Base-by-base conservation (phyloP, 1,140 invertebrate genomes). In the Fragariocoptes setiger region DNA sequence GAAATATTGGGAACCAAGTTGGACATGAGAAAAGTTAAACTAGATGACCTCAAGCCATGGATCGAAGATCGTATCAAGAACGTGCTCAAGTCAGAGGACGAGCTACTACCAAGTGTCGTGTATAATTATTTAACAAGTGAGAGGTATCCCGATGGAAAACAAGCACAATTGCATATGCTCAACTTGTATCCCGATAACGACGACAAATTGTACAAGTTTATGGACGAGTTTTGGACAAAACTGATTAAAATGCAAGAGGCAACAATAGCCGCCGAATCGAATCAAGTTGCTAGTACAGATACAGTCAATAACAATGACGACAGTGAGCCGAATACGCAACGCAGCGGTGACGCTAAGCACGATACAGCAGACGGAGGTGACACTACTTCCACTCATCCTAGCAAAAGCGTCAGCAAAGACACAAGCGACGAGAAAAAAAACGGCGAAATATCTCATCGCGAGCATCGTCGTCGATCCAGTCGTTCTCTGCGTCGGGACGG, bases 91-190 rank as follows among this genome's bases (percentile, higher is more conserved):
- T 50, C 54, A 31, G 90, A 99, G 61, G 92, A 99, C 61, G 85
- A 92, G 58, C 88, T 99, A 14, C 72, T 99, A 37, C 75, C 90
- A 44, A 86, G 95, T 60, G 97, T 90, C 70, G 82, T 97, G 44
- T 86, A 90, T 63, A 94, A 92, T 61, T 88, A 95, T 62, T 65
- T 99, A 19, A 88, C 97, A 60, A 62, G 52, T 38, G 75, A 79
- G 54, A 80, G 79, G 68, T 56, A 61, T 63, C 82, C 88, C 17
- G 86, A 95, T 65, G 85, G 85, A 31, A 83, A 85, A 58, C n/a
- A n/a, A n/a, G n/a, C n/a, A n/a, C 79, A 88, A 58, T 94, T 99
- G 73, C 90, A 97, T 66, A 97, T 99, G 51, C 97, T 95, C 61
- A 62, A 99, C 52, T 97, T 90, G 25, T 92, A 92, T 12, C 99